Percentiles rank a stretch among this genome's conserved stretches.
phyloP scores from a whole-genome alignment of 2,888 invertebrate genomes.

The Phragmatobia fuliginosa region DNA sequence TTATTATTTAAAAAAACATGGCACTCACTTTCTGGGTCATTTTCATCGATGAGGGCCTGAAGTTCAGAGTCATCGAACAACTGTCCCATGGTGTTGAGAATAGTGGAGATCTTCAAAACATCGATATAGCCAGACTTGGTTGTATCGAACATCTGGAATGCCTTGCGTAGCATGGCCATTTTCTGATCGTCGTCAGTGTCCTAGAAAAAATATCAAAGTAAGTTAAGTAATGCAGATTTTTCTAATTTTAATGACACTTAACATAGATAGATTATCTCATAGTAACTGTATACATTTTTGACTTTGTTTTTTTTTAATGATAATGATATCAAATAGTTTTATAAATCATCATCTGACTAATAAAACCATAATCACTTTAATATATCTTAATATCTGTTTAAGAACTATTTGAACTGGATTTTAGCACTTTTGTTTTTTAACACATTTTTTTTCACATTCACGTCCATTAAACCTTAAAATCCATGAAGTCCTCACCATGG shows the following conservation, averaged over 20 bases:
- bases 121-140: constrained; percentile 97
- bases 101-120: constrained; percentile 95
- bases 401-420: background rate
- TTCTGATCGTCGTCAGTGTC: constrained; percentile 91
- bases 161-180: constrained; percentile 96
- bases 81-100: constrained; percentile 97
- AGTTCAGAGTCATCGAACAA: constrained; percentile 97
- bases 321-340: background rate
- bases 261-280: background rate
- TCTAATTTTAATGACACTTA: background rate
- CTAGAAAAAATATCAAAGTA: constrained; percentile 55
- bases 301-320: background rate
- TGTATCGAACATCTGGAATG: constrained; percentile 99
- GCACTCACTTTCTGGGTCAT: constrained; percentile 93
- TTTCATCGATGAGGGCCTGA: constrained; percentile 94
- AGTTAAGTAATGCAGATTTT: constrained; percentile 3
- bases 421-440: constrained; percentile 24
- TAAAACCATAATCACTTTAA: constrained; percentile 25
- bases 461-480: constrained; percentile 49
- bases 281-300: background rate
- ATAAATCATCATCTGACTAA: background rate
- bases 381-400: constrained; percentile 7
- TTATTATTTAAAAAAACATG: background rate
- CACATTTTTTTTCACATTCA: constrained; percentile 43
- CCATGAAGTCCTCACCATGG: constrained; percentile 76